phyloP scores from a whole-genome alignment of 1,140 invertebrate species.

The Wiebesia pumilae region DNA sequence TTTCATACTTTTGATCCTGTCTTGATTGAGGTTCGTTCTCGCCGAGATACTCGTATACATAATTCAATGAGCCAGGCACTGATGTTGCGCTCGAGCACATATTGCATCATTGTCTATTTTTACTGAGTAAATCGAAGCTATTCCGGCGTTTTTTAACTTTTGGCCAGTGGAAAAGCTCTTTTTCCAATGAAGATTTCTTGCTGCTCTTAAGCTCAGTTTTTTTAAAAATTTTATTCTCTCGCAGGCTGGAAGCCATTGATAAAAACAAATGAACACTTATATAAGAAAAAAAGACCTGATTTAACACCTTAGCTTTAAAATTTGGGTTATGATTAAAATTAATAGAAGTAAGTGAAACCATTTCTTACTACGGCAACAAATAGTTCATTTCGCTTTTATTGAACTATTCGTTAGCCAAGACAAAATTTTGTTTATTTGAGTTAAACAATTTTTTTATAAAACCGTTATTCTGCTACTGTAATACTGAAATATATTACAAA shows the following conservation, averaged over 20 bases:
- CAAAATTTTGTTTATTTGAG: too few relatives aligned
- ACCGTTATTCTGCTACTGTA: too few relatives aligned
- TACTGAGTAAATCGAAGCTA: constrained; percentile 28
- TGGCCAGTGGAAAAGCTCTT: background rate
- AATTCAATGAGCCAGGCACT: constrained; percentile 38
- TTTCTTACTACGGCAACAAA: too few relatives aligned
- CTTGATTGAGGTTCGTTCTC: background rate
- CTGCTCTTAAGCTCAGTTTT: background rate
- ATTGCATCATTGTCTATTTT: constrained; percentile 49
- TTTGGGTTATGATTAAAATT: background rate
- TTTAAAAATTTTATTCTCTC: background rate
- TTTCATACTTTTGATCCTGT: constrained; percentile 33
- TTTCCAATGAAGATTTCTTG: background rate
- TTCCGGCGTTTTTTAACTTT: constrained; percentile 35
- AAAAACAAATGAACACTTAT: background rate
- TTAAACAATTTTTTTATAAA: too few relatives aligned
- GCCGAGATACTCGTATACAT: background rate
- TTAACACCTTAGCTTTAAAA: background rate
- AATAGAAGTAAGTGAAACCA: too few relatives aligned
- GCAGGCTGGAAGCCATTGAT: background rate
- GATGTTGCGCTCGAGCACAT: background rate
- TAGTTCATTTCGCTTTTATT: too few relatives aligned
- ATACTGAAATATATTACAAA: too few relatives aligned
- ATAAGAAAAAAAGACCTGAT: background rate
- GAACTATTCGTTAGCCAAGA: too few relatives aligned